These are phyloP conservation scores for Semnornis frantzii DNA, from an alignment of 2,113 vertebrate species.

Conservation along the genomic window DNA sequence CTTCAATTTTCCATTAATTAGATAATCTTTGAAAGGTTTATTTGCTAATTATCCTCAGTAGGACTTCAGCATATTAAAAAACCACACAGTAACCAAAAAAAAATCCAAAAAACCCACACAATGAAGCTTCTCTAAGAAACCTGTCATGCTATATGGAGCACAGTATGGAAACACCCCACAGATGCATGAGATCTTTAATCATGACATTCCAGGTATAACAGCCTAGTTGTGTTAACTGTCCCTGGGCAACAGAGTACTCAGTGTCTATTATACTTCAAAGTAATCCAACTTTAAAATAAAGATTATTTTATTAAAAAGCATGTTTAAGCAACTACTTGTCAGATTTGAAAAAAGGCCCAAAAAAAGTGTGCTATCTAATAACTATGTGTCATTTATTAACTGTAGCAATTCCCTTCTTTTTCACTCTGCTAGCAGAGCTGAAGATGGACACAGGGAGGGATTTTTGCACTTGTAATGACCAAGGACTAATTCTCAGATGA, in stretches of 20 bases:
- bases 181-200: neutral
- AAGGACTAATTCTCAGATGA: neutral
- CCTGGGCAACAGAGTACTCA: neutral
- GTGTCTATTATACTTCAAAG: neutral
- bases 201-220: neutral
- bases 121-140: neutral
- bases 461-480: neutral
- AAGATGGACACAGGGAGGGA: neutral
- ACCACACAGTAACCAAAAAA: neutral
- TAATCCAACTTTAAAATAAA: neutral
- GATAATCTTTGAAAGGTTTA: constrained; percentile 9
- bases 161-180: neutral
- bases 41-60: constrained; percentile 27
- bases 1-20: constrained; percentile 32
- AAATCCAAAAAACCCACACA: neutral
- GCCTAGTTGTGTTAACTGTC: neutral
- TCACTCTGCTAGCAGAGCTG: neutral
- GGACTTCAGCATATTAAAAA: neutral
- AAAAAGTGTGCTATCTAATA: neutral
- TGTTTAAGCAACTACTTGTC: neutral
- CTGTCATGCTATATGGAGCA: neutral
- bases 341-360: neutral
- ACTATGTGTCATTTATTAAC: neutral
- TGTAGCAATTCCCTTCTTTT: neutral
- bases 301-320: neutral